Evolutionary conservation across 30 jellyfish, hydroid and myxozoan genomes (phyloP).

Genomic region (Turritopsis dohrnii): DNA sequence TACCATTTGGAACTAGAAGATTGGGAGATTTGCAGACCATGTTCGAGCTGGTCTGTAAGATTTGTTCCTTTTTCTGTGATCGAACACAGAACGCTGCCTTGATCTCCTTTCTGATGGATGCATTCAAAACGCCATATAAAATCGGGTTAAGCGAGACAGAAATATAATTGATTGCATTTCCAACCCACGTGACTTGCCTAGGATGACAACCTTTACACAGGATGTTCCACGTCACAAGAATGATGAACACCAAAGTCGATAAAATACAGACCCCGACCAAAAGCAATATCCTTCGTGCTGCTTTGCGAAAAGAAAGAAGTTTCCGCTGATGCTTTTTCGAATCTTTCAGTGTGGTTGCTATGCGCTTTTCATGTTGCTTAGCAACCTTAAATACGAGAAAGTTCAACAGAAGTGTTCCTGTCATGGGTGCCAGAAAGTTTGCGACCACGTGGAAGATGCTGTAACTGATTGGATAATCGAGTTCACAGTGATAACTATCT

Average conservation of each 20-base stretch:
- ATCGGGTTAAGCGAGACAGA: constrained; percentile 73
- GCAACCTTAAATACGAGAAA: constrained; percentile 68
- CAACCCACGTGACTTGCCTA: constrained; percentile 46
- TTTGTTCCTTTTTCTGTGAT: background rate
- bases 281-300: constrained; percentile 68
- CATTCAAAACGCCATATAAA: constrained; percentile 70
- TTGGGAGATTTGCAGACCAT: background rate
- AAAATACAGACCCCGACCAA: constrained; percentile 69
- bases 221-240: constrained; percentile 45
- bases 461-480: constrained; percentile 32
- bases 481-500: constrained; percentile 34
- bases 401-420: constrained; percentile 46
- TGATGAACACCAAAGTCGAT: constrained; percentile 61
- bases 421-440: constrained; percentile 54
- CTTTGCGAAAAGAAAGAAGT: constrained; percentile 61
- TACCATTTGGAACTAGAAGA: background rate
- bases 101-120: constrained; percentile 55
- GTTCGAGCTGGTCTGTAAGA: background rate
- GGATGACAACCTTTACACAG: constrained; percentile 43
- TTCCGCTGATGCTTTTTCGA: constrained; percentile 47
- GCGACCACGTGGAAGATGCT: constrained; percentile 57
- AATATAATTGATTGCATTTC: constrained; percentile 50
- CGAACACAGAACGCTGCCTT: constrained; percentile 24
- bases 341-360: constrained; percentile 27
- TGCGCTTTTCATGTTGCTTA: constrained; percentile 51